Percentiles rank a stretch among this genome's conserved stretches.
phyloP scores from a whole-genome alignment of 2,797 vertebrate species.

The Rhynchotus rufescens region DNA sequence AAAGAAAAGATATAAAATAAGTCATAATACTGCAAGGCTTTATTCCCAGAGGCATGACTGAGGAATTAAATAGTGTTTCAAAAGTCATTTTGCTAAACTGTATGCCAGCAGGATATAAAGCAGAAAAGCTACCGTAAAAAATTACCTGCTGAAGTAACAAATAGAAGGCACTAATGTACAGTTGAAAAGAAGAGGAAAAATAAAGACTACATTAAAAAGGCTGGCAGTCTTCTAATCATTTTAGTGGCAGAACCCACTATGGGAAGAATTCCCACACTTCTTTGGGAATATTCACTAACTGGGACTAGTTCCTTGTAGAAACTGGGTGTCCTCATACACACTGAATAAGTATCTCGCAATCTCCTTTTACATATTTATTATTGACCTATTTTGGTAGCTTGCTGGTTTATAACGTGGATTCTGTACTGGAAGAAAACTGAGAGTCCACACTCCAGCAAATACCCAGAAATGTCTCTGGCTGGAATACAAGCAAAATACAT shows the following conservation, averaged over 20 bases:
- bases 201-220: background rate
- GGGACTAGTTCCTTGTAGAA: background rate
- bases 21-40: background rate
- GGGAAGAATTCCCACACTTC: background rate
- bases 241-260: background rate
- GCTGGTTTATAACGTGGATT: background rate
- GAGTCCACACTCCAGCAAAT: background rate
- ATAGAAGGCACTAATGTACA: slow-evolving; percentile 29
- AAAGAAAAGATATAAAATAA: slow-evolving; percentile 30
- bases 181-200: slow-evolving; percentile 5
- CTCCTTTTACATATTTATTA: background rate
- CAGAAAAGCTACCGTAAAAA: slow-evolving; percentile 42
- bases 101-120: slow-evolving; percentile 40
- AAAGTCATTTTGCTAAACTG: slow-evolving; percentile 43
- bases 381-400: background rate
- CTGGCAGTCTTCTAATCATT: slow-evolving; percentile 3
- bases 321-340: background rate
- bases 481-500: background rate
- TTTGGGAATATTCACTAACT: background rate
- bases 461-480: background rate
- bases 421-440: background rate
- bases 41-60: slow-evolving; percentile 8
- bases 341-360: background rate
- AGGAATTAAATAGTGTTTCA: slow-evolving; percentile 45
- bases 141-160: slow-evolving; percentile 41